Evolutionary conservation across 2,113 vertebrate genomes (phyloP), one percentile per base, ranked within the genome.

Genomic region (Mormoops blainvillei): DNA sequence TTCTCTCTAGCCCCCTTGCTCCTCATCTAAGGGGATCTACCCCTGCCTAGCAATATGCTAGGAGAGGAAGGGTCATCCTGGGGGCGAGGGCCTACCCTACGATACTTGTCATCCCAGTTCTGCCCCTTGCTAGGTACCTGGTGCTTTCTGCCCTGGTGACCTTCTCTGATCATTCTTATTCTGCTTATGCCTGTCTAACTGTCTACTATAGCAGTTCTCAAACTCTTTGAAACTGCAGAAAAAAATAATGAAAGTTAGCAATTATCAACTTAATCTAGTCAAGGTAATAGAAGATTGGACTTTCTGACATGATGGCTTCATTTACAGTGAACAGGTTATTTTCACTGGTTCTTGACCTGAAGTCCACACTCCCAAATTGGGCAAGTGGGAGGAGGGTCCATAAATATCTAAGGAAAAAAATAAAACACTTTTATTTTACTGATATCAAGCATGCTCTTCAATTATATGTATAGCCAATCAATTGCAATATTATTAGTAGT

Each of bases 221-320:
- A 67, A 82, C 24, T 68, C 38, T 58, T 90, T 71, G n/a, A 90
- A 94, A 81, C 24, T 84, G 13, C 36, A 84, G 20, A 94, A 77
- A 78, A 78, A 73, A 3, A 95, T 43, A 48, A 89, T 70, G 19
- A 45, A 9, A 3, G 81, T 96, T 80, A 76, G 28, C 45, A 92
- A 85, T 82, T 91, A 61, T 76, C 16, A 68, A 26, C 38, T 81
- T 81, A 85, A 45, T 73, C 31, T 68, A 71, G 61, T 94, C 28
- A 50, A 43, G 48, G 1, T 56, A 67, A 89, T 82, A 74, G 65
- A 94, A 93, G 4, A 50, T 87, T 76, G 7, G 5, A 41, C 52
- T 87, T 82, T 85, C 26, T 87, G 33, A 82, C 14, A 33, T 18
- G 26, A 94, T 94, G 80, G 52, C 94, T 94, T 91, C 73, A 85